Base-by-base conservation (phyloP, 1,140 invertebrate species). In the Armadillidium nasatum region DNA sequence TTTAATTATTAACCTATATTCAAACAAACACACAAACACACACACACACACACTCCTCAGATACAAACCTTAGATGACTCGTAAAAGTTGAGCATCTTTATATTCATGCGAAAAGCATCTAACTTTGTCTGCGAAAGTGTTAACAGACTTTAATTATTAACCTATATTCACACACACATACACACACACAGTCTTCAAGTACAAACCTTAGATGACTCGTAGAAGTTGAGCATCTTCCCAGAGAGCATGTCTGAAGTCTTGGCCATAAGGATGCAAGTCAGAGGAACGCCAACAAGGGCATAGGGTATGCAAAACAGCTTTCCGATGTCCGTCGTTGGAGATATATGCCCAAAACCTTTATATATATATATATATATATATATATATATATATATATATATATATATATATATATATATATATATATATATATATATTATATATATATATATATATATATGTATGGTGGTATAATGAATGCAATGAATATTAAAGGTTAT, bases 331-430 rank as follows among this genome's bases (percentile, higher is more conserved):
- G 95, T 97, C 50, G 90, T 90, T 0, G 96, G 95, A n/a, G 93
- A 93, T 78, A 97, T 93, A 84, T 98, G 95, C 69, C 96, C 96
- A 85, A 98, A 98, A 77, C 96, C 96, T 96, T 83, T 78, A 87
- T n/a, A n/a, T n/a, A n/a, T n/a, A n/a, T n/a, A n/a, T n/a, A n/a
- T n/a, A n/a, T n/a, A n/a, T n/a, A n/a, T n/a, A n/a, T n/a, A n/a
- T n/a, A n/a, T n/a, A n/a, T n/a, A n/a, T n/a, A n/a, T n/a, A 86
- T 67, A 81, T 86, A 84, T 43, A 83, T 83, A 78, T 86, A 84
- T 79, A 86, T 84, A 46, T 86, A 86, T 72, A 87, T 87, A 71
- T 66, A n/a, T 0, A 19, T 7, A 2, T 76, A 22, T 33, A 44
- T 72, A 3, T 0, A 7, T 19, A 11, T 2, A 4, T 11, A 0